Evolutionary conservation across 2,113 vertebrate genomes (phyloP).

Genomic region (Anarhynchus alexandrinus): DNA sequence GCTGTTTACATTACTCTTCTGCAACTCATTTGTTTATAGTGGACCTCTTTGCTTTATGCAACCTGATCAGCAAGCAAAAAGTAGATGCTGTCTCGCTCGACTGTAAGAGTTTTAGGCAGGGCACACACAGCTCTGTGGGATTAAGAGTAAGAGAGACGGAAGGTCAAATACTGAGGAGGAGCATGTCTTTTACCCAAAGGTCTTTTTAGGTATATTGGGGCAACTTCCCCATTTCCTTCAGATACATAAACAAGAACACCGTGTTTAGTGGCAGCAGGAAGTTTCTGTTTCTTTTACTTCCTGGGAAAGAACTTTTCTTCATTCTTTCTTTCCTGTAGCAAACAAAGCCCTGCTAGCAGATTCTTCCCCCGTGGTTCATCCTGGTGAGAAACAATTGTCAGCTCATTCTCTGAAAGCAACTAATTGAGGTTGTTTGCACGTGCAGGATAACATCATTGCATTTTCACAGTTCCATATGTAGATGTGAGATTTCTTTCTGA

Average conservation of each 20-base stretch:
- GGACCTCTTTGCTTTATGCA: not conserved
- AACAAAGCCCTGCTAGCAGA: not conserved
- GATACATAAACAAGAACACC: not conserved
- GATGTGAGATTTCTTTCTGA: not conserved
- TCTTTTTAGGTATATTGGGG: not conserved
- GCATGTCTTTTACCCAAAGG: not conserved
- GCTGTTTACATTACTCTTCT: not conserved
- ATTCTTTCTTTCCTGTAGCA: not conserved
- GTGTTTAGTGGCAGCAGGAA: not conserved
- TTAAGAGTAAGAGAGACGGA: not conserved
- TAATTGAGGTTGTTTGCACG: not conserved
- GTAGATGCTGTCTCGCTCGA: not conserved
- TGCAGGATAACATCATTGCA: not conserved
- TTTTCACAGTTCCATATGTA: not conserved
- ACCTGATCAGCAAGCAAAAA: not conserved
- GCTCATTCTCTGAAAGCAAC: not conserved
- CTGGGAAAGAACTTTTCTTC: not conserved
- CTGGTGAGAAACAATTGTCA: not conserved
- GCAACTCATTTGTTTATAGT: not conserved
- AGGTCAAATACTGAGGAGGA: not conserved
- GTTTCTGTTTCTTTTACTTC: conserved; percentile 11
- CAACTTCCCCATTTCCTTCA: conserved; percentile 22
- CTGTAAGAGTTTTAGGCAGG: not conserved
- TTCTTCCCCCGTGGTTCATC: not conserved
- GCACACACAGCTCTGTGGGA: not conserved